Evolutionary conservation across 2,888 invertebrate genomes (phyloP).

Genomic region (Apamea crenata): DNA sequence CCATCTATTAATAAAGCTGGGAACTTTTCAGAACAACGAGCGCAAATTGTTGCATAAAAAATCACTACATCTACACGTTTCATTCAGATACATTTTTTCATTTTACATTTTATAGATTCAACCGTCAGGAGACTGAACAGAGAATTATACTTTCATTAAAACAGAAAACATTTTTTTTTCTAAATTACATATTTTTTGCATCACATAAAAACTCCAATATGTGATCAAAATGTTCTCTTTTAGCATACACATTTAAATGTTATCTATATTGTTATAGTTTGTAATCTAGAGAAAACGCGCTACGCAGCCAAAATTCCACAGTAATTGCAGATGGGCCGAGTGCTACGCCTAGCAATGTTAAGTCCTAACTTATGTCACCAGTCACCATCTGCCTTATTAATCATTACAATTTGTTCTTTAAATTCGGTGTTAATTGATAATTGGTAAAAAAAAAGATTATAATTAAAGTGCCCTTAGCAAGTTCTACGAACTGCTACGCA

Average conservation of each 20-base stretch:
- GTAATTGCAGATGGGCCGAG: neutral
- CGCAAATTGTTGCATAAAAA: conserved; percentile 8
- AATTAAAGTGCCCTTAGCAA: conserved; percentile 29
- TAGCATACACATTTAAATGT: neutral
- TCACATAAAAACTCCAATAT: neutral
- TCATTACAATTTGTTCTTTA: conserved; percentile 1
- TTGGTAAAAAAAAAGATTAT: conserved; percentile 1
- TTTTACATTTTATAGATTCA: neutral
- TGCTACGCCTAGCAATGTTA: neutral
- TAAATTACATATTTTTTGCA: neutral
- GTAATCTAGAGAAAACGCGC: neutral
- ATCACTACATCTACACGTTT: neutral
- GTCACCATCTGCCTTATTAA: neutral
- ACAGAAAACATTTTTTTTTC: neutral
- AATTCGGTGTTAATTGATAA: conserved; percentile 14
- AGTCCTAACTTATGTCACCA: neutral
- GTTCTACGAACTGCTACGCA: conserved; percentile 55
- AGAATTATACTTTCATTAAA: neutral
- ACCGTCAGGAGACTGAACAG: too few relatives aligned
- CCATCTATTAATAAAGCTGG: conserved; percentile 49
- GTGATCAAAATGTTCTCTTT: neutral
- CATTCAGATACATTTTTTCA: neutral
- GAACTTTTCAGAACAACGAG: conserved; percentile 31
- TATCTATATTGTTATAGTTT: neutral
- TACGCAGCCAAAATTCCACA: conserved; percentile 29